A percentile compares a stretch with the other conserved stretches of the same genome.
Evolutionary conservation across 2,113 vertebrate species (phyloP).

Genomic region (Motacilla tschutschensis): DNA sequence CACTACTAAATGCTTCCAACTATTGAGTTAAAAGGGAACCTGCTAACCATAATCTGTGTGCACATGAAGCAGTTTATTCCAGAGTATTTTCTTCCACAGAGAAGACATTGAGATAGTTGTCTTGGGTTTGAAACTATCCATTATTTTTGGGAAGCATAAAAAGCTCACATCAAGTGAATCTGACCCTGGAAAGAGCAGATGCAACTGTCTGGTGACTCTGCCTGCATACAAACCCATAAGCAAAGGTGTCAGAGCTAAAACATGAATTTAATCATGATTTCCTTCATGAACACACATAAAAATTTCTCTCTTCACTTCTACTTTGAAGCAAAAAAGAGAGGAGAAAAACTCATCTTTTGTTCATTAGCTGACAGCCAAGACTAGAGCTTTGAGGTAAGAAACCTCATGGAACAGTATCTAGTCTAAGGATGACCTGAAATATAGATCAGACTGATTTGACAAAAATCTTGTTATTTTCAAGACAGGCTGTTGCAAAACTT

Average conservation of each 20-base stretch:
- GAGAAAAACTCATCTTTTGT: not conserved
- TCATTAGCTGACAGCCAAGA: not conserved
- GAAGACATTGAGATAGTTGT: not conserved
- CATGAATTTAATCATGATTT: not conserved
- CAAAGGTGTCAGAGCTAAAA: not conserved
- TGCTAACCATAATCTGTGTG: not conserved
- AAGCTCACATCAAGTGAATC: not conserved
- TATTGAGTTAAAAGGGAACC: not conserved
- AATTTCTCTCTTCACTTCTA: not conserved
- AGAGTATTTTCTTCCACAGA: not conserved
- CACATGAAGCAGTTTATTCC: not conserved
- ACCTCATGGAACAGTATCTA: not conserved
- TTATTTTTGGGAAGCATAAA: not conserved
- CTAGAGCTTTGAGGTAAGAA: not conserved
- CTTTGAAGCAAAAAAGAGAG: not conserved
- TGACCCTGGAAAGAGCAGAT: not conserved
- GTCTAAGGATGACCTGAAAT: not conserved
- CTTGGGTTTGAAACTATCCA: not conserved
- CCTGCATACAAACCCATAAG: not conserved
- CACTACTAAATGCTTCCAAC: not conserved
- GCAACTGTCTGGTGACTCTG: not conserved
- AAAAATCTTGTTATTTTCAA: not conserved
- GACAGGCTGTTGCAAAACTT: not conserved
- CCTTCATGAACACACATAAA: not conserved
- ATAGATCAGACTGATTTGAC: not conserved